These are phyloP conservation scores for Toxotes chatareus DNA, from an alignment of 2,113 vertebrate genomes.

Conservation along the genomic window DNA sequence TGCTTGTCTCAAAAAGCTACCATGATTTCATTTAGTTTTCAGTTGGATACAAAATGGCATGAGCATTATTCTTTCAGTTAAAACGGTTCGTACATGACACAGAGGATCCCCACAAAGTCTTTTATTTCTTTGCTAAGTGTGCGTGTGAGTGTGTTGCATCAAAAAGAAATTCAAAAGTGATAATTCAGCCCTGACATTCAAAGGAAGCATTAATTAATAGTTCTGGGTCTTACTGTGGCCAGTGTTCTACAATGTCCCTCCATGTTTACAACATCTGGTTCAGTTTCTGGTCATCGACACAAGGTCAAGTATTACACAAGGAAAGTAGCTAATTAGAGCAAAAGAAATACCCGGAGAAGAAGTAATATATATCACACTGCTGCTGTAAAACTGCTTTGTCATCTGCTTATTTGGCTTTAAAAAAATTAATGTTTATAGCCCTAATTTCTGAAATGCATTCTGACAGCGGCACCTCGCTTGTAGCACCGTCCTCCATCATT, in stretches of 20 bases:
- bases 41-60: not conserved
- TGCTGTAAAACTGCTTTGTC: not conserved
- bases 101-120: not conserved
- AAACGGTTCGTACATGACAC: not conserved
- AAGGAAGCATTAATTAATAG: not conserved
- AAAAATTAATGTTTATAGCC: not conserved
- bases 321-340: not conserved
- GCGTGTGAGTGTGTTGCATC: too few species aligned
- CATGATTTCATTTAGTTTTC: not conserved
- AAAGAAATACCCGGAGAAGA: not conserved
- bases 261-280: not conserved
- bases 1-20: not conserved
- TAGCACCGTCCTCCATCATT: conserved; percentile 28
- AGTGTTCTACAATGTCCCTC: not conserved
- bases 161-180: not conserved
- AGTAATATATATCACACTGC: not conserved
- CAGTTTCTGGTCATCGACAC: not conserved
- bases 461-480: not conserved
- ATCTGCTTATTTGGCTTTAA: not conserved
- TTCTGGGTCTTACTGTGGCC: not conserved
- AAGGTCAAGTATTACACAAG: not conserved
- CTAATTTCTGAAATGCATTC: not conserved
- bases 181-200: not conserved
- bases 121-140: not conserved
- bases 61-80: not conserved